Evolutionary conservation across 1,140 invertebrate species (phyloP), one percentile per base, ranked within the genome.

Genomic region (Psilanteris sp.): DNA sequence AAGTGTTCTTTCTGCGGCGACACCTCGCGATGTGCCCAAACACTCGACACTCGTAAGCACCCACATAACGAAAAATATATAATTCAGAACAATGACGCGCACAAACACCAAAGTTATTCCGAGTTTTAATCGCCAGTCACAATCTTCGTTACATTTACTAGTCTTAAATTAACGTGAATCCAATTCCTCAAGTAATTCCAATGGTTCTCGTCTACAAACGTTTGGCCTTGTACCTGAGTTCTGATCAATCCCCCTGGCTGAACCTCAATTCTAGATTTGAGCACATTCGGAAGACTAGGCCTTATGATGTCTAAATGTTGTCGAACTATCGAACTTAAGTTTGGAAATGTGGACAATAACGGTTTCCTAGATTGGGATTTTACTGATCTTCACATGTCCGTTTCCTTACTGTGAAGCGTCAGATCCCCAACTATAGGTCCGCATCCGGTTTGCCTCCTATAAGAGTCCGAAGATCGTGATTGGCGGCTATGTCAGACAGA

Each of bases 401-500:
- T 75, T 11, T 75, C 62, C 26, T 62, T 68, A 13, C 46, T 52
- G 6, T 62, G 48, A 4, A 62, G n/a, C 34, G 37, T 6, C 15
- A 67, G 9, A 14, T 68, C 48, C 0, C 55, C 39, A 1, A 68
- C 39, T 5, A 48, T 62, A 1, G 26, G 18, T 10, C 71, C 46
- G 5, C 62, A 59, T 0, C 34, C 24, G 2, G 16, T 34, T 52
- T 52, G 61, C 4, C 48, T 13, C 52, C 62, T 62, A 27, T 24
- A 55, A 24, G 26, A 55, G 36, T 64, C 59, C 43, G 57, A 70
- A 64, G 52, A 76, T 70, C 59, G 64, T 64, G 59, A 52, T 66
- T 77, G 67, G 55, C 71, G 57, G 52, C 46, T 64, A 2, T 55
- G 59, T 93, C 91, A 95, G 85, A 95, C 94, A 31, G 94, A 95